These are phyloP conservation scores for Moxostoma hubbsi DNA, from an alignment of 2,797 vertebrate genomes.

Conservation along the genomic window DNA sequence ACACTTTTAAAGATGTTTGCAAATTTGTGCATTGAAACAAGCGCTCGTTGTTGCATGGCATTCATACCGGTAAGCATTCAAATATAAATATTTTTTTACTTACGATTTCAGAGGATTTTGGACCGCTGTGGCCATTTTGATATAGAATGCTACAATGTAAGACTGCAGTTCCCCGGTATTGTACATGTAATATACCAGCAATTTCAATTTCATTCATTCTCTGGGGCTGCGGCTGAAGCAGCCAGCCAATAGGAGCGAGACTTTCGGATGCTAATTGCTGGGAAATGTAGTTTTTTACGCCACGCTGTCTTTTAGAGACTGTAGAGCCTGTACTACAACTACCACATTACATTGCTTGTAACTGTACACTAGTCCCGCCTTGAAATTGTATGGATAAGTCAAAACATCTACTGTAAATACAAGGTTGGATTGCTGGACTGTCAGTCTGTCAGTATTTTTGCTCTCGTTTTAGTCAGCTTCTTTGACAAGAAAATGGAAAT, in stretches of 20 bases:
- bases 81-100: conserved; percentile 72
- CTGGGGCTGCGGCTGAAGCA: conserved; percentile 85
- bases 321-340: conserved; percentile 74
- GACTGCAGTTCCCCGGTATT: conserved; percentile 86
- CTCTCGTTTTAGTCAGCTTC: conserved; percentile 28
- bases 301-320: conserved; percentile 57
- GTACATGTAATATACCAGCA: conserved; percentile 89
- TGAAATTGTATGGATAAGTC: conserved; percentile 71
- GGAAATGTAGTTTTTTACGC: conserved; percentile 84
- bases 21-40: conserved; percentile 22
- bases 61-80: conserved; percentile 15
- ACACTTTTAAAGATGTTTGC: conserved; percentile 45
- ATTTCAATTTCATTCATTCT: conserved; percentile 96
- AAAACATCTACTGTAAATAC: conserved; percentile 72
- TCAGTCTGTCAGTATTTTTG: conserved; percentile 56
- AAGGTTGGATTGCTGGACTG: conserved; percentile 70
- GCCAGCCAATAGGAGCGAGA: conserved; percentile 81
- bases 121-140: conserved; percentile 95
- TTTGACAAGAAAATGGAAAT: conserved; percentile 37
- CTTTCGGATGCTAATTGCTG: conserved; percentile 71
- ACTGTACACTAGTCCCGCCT: conserved; percentile 78
- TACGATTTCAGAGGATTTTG: conserved; percentile 97
- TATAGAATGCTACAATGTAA: conserved; percentile 87
- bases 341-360: conserved; percentile 70
- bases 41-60: conserved; percentile 23